Conservation (phyloP, 2,888 invertebrate species). For the Aporophyla nigra region DNA sequence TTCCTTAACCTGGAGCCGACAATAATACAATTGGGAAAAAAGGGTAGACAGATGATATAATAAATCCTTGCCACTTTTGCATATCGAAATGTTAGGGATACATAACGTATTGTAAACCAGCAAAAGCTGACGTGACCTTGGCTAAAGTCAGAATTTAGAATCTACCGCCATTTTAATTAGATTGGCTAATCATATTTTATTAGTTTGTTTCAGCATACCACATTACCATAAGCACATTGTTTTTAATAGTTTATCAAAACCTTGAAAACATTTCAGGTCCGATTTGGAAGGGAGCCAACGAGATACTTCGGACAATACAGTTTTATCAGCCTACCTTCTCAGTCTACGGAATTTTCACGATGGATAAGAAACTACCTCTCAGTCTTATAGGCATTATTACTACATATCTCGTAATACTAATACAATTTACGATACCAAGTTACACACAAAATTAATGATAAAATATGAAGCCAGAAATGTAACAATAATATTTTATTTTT, state of each 20-base stretch:
- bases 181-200: not conserved
- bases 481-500: conserved; percentile 53
- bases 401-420: conserved; percentile 70
- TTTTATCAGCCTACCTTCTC: conserved; percentile 67
- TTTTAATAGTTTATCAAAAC: not conserved
- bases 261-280: conserved; percentile 64
- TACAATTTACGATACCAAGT: conserved; percentile 63
- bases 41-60: no score
- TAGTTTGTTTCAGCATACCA: not conserved
- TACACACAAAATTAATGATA: conserved; percentile 12
- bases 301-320: conserved; percentile 68
- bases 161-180: not conserved
- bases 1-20: no score
- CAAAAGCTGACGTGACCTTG: no score
- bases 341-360: conserved; percentile 71
- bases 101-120: no score
- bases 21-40: no score
- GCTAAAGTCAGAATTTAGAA: not conserved
- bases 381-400: conserved; percentile 71
- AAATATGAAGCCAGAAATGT: conserved; percentile 24
- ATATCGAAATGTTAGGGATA: not conserved
- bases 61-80: not conserved
- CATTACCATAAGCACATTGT: not conserved
- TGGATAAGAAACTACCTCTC: conserved; percentile 67
- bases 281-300: conserved; percentile 64